These are phyloP conservation scores for Solenopsis invicta DNA, from an alignment of 1,140 invertebrate species.

Conservation along the genomic window DNA sequence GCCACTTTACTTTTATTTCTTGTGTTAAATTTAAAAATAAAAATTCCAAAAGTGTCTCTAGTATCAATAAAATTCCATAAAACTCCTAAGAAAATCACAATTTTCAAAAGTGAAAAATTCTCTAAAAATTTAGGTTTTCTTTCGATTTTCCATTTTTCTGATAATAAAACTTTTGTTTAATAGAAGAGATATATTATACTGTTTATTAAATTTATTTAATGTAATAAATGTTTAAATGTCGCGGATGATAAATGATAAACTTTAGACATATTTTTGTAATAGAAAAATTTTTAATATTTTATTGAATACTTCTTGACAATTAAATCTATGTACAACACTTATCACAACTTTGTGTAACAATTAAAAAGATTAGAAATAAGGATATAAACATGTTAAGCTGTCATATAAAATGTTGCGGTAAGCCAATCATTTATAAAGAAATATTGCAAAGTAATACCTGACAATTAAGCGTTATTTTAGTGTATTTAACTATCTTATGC, in stretches of 20 bases:
- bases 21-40: too few relatives aligned
- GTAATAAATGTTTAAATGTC: neutral
- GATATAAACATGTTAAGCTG: neutral
- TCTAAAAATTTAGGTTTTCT: too few relatives aligned
- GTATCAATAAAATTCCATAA: too few relatives aligned
- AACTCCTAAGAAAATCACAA: too few relatives aligned
- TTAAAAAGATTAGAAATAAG: neutral
- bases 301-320: conserved; percentile 8
- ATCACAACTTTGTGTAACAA: neutral
- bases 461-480: too few relatives aligned
- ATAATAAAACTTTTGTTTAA: neutral
- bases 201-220: too few relatives aligned
- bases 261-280: neutral
- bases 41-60: too few relatives aligned
- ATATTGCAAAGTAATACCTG: neutral
- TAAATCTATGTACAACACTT: neutral
- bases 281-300: neutral
- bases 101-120: too few relatives aligned
- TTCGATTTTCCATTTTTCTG: too few relatives aligned
- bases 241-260: neutral
- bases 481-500: too few relatives aligned
- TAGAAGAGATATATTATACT: neutral
- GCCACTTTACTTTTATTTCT: too few relatives aligned
- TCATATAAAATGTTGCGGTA: neutral
- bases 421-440: neutral